A percentile compares a stretch with the other conserved stretches of the same genome.
phyloP scores from a whole-genome alignment of 35 echinoderm and acorn worm genomes.

The Lytechinus variegatus region DNA sequence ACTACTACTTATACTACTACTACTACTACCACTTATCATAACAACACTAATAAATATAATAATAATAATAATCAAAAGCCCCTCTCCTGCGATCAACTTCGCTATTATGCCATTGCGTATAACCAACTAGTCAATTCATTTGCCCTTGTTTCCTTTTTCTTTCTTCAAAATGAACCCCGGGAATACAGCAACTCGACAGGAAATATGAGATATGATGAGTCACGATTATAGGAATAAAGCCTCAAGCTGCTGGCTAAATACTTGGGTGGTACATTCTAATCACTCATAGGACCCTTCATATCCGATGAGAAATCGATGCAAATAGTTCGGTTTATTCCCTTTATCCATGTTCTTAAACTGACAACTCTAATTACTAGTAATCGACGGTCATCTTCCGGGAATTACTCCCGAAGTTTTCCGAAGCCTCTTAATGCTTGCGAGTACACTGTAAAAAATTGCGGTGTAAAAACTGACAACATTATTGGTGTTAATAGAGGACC shows the following conservation, averaged over 20 bases:
- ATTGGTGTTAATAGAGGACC: no score
- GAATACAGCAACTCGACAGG: neutral
- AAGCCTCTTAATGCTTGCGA: neutral
- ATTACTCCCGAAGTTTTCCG: neutral
- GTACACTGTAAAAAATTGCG: no score
- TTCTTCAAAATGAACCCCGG: no score
- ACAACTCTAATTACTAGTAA: neutral
- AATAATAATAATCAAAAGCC: no score
- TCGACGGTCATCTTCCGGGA: neutral
- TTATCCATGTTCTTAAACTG: neutral
- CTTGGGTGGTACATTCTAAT: neutral
- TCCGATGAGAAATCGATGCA: neutral
- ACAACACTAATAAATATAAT: no score
- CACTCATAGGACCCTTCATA: neutral
- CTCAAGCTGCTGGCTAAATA: neutral
- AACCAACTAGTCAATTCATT: no score
- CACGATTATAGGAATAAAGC: neutral
- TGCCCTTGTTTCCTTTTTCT: no score
- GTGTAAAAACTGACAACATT: no score
- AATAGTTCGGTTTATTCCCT: neutral
- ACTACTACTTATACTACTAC: no score
- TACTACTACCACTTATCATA: no score
- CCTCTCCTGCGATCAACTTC: no score
- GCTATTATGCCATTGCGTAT: no score
- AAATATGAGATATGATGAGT: slow-evolving; percentile 1